Base-by-base conservation (phyloP, 1,140 invertebrate genomes). In the Chionoecetes opilio region DNA sequence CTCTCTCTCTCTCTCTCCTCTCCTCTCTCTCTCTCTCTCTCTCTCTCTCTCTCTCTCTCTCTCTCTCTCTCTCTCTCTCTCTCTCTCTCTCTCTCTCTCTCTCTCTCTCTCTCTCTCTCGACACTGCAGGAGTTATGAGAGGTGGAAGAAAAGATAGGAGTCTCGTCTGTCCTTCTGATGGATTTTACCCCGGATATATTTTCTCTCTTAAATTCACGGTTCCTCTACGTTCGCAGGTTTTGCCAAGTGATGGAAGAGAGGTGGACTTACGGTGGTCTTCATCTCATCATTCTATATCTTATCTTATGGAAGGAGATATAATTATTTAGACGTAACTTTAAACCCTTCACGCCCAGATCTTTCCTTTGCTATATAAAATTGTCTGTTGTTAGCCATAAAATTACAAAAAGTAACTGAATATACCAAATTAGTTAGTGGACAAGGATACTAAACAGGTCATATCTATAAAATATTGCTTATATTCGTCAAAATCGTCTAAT, bases 11-110 rank as follows among this genome's bases (percentile, higher is more conserved):
- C n/a, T 1, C 63, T 1, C n/a, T 75, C 26, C 21, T 75, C n/a
- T 63, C 8, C 53, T 9, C 53, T 63, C 53, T 63, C 21, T 63
- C 53, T 63, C 53, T 63, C 53, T 9, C 53, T 21, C 26, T 75
- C n/a, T n/a, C 63, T n/a, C 63, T 75, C 63, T n/a, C 63, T 75
- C 63, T 53, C 46, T n/a, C 63, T n/a, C 63, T n/a, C 63, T n/a
- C 63, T 75, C 63, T 75, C 63, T 75, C 63, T 75, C 63, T 75
- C 63, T 75, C 63, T 75, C 63, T 75, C 63, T 75, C 63, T 75
- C 63, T 75, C 63, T 75, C 63, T 75, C 63, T 75, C 63, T 75
- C 63, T 75, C 63, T 75, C 63, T 75, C 63, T 75, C 63, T 75
- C 63, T 75, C 63, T 75, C 63, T 75, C 63, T 75, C 63, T 75